Evolutionary conservation across 1,140 invertebrate species (phyloP).

Genomic region (fruit fly (Drosophila melanogaster)): DNA sequence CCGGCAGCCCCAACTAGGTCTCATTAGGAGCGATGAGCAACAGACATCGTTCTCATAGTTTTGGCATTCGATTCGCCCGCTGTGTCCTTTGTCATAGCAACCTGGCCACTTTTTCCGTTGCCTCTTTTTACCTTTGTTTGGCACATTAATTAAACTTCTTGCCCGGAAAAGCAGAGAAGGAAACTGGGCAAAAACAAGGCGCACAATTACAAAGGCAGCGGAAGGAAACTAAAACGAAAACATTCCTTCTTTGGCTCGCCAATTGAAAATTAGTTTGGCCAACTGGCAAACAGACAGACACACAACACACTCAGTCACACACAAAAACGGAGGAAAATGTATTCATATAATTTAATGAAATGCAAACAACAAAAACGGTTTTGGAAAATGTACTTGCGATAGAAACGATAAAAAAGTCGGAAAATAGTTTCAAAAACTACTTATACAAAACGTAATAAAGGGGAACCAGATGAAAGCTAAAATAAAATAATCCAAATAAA

Average conservation of each 20-base stretch:
- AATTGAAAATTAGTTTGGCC: constrained; percentile 59
- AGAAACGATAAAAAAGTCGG: constrained; percentile 72
- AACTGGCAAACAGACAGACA: constrained; percentile 31
- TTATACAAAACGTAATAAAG: constrained; percentile 54
- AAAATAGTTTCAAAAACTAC: constrained; percentile 80
- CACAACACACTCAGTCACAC: constrained; percentile 17
- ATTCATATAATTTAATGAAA: constrained; percentile 83
- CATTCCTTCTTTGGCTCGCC: constrained; percentile 53
- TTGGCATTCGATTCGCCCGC: constrained; percentile 52
- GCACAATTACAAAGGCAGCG: constrained; percentile 45
- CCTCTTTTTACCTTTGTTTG: constrained; percentile 52
- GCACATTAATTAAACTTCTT: constrained; percentile 72
- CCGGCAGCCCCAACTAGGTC: constrained; percentile 65
- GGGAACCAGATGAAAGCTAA: constrained; percentile 42
- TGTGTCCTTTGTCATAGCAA: constrained; percentile 65
- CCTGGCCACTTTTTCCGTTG: constrained; percentile 46
- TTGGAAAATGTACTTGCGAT: constrained; percentile 84
- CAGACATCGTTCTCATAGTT: constrained; percentile 66
- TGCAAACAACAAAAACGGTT: constrained; percentile 84
- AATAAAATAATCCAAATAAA: constrained; percentile 61
- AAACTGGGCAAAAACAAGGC: constrained; percentile 40
- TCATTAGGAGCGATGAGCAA: constrained; percentile 76
- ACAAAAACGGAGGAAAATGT: constrained; percentile 48
- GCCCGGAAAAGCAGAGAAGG: constrained; percentile 17
- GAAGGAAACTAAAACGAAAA: constrained; percentile 50